Conservation (phyloP, 2,797 vertebrate species). For the Macroramphosus scolopax region DNA sequence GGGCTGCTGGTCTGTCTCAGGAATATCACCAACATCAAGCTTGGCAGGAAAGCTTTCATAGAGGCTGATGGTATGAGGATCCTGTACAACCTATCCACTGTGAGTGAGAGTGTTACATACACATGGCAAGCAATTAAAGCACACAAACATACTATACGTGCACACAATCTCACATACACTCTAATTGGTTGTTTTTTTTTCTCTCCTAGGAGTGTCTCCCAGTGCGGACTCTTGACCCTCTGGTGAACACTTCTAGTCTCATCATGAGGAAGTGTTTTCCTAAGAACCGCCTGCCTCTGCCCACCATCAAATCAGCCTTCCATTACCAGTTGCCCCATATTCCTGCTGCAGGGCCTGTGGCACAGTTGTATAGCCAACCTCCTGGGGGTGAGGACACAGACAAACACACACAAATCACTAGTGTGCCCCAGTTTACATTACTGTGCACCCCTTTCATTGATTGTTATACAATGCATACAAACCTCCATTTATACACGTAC, state of each 20-base stretch:
- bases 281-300: constrained; percentile 95
- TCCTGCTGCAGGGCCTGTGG: constrained; percentile 87
- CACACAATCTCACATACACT: background rate
- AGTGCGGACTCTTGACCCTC: constrained; percentile 91
- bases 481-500: background rate
- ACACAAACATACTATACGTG: background rate
- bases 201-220: constrained; percentile 90
- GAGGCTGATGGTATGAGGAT: constrained; percentile 95
- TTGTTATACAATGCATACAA: background rate
- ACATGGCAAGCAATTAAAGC: constrained; percentile 5
- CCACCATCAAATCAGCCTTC: constrained; percentile 93
- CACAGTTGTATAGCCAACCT: constrained; percentile 88
- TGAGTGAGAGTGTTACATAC: constrained; percentile 66
- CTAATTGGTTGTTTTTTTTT: constrained; percentile 9
- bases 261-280: constrained; percentile 99
- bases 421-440: constrained; percentile 8
- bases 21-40: constrained; percentile 91
- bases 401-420: constrained; percentile 8
- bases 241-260: constrained; percentile 93
- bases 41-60: constrained; percentile 92
- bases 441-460: constrained; percentile 12
- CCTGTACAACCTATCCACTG: constrained; percentile 91
- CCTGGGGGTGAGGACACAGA: constrained; percentile 83
- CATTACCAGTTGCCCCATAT: constrained; percentile 86
- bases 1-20: constrained; percentile 93